Base-by-base conservation (phyloP, 2,797 vertebrate species). In the Dromococcyx pavoninus region DNA sequence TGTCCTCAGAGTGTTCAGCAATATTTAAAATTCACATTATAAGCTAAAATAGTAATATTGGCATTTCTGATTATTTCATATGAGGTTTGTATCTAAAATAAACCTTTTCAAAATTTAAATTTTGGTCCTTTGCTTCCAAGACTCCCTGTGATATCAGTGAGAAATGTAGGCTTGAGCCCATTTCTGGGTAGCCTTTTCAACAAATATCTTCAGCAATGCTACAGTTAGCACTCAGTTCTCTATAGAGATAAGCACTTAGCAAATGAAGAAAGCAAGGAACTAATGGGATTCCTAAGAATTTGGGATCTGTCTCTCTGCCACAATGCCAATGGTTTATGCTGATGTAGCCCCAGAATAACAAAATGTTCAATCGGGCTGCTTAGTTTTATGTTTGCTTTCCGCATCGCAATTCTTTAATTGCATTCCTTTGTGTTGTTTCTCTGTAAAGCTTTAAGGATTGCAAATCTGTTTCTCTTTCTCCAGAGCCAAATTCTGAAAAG, bases 241-340 rank as follows among this genome's bases (percentile, higher is more conserved):
- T 89, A 50, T 27, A 96, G 80, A 91, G 85, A 88, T 91, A 75
- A 74, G 53, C 41, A 84, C 48, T 91, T 54, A 67, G 51, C 69
- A 92, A 85, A 84, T 57, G 81, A 88, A 93, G 85, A 62, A 76
- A 92, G 61, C 50, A 79, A 67, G 83, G 86, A 85, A 91, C 95
- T 86, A 90, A 75, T 83, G 83, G 41, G 33, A 93, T 91, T 88
- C 83, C 64, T 75, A 86, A 96, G 95, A 93, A 89, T 73, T 46
- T 80, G 57, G 60, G 83, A 76, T 57, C 58, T 89, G 66, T 69
- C 50, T 92, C 35, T 46, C 25, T 72, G 53, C 62, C 87, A 92
- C 66, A 96, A 39, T 67, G 39, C 35, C 64, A 79, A 0, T 82
- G 57, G 60, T 82, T 95, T 92, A 51, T 0, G 0, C 64, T 91